A percentile compares a stretch with the other conserved stretches of the same genome.
phyloP scores from a whole-genome alignment of 2,113 vertebrate genomes.

The Dicerorhinus sumatrensis region DNA sequence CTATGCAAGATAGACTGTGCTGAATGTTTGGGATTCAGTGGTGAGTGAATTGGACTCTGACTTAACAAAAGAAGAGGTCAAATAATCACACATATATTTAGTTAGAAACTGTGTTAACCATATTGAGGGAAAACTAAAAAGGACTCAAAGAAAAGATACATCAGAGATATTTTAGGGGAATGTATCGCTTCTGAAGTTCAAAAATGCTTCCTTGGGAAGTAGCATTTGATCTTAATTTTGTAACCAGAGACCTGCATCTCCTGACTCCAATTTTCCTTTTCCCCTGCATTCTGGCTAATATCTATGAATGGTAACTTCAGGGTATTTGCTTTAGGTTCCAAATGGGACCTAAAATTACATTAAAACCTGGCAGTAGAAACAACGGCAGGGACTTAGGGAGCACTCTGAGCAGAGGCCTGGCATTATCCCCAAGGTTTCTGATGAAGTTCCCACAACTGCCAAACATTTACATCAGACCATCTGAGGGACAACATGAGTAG shows the following conservation, averaged over 20 bases:
- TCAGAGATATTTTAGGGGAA: background rate
- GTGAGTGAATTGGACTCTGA: background rate
- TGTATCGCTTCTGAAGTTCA: background rate
- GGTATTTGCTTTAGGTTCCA: slow-evolving; percentile 5
- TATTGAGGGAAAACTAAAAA: background rate
- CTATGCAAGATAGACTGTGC: background rate
- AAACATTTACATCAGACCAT: background rate
- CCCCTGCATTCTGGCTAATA: background rate
- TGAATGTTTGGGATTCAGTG: background rate
- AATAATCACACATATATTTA: slow-evolving; percentile 2
- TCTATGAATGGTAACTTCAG: background rate
- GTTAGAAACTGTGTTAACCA: background rate
- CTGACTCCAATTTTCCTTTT: slow-evolving; percentile 20
- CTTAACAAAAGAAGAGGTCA: background rate
- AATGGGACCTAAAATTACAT: slow-evolving; percentile 5
- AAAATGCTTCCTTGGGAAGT: background rate
- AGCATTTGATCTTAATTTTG: slow-evolving; percentile 40
- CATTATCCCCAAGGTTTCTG: background rate
- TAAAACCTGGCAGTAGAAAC: background rate
- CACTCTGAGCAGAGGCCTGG: background rate
- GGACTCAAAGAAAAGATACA: background rate
- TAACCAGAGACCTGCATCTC: background rate
- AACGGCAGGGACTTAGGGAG: background rate
- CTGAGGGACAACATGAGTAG: background rate
- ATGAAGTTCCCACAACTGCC: background rate